A percentile compares a stretch with the other conserved stretches of the same genome.
phyloP scores from a whole-genome alignment of 2,113 vertebrate species.

The Bubalus kerabau region DNA sequence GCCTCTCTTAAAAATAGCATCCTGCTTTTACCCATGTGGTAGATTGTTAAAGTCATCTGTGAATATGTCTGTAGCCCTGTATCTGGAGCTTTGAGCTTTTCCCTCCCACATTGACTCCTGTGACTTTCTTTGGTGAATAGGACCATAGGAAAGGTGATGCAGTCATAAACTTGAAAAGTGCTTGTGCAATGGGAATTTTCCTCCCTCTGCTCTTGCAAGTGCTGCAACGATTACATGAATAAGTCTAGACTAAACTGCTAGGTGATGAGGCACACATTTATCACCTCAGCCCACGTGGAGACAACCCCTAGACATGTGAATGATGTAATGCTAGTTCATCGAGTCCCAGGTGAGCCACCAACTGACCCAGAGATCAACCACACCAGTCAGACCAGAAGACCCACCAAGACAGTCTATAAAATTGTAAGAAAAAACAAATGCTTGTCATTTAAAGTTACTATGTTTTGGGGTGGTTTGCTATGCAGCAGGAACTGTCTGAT shows the following conservation, averaged over 20 bases:
- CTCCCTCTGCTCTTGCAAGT: not conserved
- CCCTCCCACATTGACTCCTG: not conserved
- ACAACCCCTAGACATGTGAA: not conserved
- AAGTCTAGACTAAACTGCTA: not conserved
- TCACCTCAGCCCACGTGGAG: not conserved
- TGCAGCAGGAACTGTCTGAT: not conserved
- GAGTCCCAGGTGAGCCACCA: not conserved
- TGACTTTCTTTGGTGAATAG: not conserved
- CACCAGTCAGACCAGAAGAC: not conserved
- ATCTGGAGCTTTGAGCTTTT: too few species aligned
- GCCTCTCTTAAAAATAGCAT: not conserved
- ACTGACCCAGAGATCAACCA: not conserved
- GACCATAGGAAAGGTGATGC: not conserved
- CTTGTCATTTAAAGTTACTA: not conserved
- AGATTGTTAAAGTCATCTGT: not conserved
- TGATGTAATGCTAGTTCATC: not conserved
- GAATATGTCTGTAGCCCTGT: not conserved
- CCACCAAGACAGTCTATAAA: not conserved
- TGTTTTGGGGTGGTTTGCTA: not conserved
- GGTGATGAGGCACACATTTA: not conserved
- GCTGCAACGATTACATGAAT: fast-evolving
- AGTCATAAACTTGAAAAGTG: not conserved
- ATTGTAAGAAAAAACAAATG: not conserved
- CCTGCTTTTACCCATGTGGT: not conserved
- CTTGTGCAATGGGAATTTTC: fast-evolving